Conservation (phyloP, 2,113 vertebrate species). For the Synchiropus splendidus region DNA sequence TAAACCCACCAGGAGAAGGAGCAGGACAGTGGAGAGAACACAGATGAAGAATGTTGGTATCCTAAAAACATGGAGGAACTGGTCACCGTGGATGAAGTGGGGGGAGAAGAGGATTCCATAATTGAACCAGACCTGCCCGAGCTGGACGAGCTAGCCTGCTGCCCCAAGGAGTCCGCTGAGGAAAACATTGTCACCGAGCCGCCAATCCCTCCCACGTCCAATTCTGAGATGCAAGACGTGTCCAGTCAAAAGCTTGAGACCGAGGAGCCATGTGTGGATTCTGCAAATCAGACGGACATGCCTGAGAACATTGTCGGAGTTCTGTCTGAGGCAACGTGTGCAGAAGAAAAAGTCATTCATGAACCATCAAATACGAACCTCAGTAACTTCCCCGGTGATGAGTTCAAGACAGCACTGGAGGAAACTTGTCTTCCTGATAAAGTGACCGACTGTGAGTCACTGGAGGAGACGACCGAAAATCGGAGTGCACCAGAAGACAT, state of each 20-base stretch:
- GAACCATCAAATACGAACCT: slow-evolving; percentile 17
- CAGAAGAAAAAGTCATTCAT: slow-evolving; percentile 9
- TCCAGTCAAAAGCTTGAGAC: slow-evolving; percentile 4
- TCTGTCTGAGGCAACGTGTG: not conserved
- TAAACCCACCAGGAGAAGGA: slow-evolving; percentile 72
- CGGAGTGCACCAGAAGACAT: slow-evolving; percentile 20
- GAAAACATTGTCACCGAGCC: slow-evolving; percentile 3
- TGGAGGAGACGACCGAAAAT: slow-evolving; percentile 16
- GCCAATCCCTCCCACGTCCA: not conserved
- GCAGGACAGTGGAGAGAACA: slow-evolving; percentile 77
- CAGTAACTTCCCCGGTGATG: slow-evolving; percentile 45
- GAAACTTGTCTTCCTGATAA: slow-evolving; percentile 32
- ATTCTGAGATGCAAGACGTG: slow-evolving; percentile 9
- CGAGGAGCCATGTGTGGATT: slow-evolving; percentile 7
- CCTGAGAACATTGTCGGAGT: slow-evolving; percentile 11
- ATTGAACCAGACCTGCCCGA: slow-evolving; percentile 88
- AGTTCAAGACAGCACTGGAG: slow-evolving; percentile 50
- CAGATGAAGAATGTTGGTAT: slow-evolving; percentile 90
- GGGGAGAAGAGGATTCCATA: slow-evolving; percentile 86
- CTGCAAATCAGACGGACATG: slow-evolving; percentile 1
- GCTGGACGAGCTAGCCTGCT: slow-evolving; percentile 67
- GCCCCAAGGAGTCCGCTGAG: slow-evolving; percentile 19
- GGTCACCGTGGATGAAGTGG: slow-evolving; percentile 95
- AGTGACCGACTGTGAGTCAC: not conserved
- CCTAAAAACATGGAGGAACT: slow-evolving; percentile 94